Evolutionary conservation across 2,113 vertebrate genomes (phyloP), one percentile per base, ranked within the genome.

Genomic region (Microcebus jonahi): DNA sequence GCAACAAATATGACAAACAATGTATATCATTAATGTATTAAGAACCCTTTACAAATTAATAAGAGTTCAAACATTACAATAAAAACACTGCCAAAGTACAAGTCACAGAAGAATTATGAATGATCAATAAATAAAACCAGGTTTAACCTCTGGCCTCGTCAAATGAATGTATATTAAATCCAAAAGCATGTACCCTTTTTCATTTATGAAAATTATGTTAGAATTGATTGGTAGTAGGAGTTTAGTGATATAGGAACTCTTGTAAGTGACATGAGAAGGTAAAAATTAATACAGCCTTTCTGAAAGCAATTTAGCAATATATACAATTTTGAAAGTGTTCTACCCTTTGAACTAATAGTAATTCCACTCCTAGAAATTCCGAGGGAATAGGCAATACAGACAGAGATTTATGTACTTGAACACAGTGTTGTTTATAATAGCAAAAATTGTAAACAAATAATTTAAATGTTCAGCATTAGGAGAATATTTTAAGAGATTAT

Each of bases 401-500:
- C 42, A 92, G 59, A 83, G 9, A 36, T 76, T 34, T 53, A n/a
- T 93, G 31, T 34, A 70, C 4, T 57, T 39, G 11, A 71, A 84
- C 8, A 39, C 13, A 70, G 20, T n/a, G 1, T 29, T 68, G 31
- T 42, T 55, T 59, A 36, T 50, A 92, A 89, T 12, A 12, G 6
- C 55, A 27, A 82, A 95, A 96, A 89, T 0, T 86, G 15, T 77
- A 81, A 93, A 86, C 75, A 93, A 81, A 86, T 79, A 93, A 81
- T 12, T n/a, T 81, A 82, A 82, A 82, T 73, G 20, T 53, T 73
- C 57, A 48, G 70, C 68, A 73, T 36, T 73, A 55, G 4, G 9
- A 82, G 17, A 48, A 11, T 29, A 50, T 91, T 82, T 84, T 42
- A 76, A 94, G 25, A 76, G 91, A 85, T 67, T 45, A 77, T 36